Evolutionary conservation across 1,140 invertebrate species (phyloP).

Genomic region (Samia ricini): DNA sequence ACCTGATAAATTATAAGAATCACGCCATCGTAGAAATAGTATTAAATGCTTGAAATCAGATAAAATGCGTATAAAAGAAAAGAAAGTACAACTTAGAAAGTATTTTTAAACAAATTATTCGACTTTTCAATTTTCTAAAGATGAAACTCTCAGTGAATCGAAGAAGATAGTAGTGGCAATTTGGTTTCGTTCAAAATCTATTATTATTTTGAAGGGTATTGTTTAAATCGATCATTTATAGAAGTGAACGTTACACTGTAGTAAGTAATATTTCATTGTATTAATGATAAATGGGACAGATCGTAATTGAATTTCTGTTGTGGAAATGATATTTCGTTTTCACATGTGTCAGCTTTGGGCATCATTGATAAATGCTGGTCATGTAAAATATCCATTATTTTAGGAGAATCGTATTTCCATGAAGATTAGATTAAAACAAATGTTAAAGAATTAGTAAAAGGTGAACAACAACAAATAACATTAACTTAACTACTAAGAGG

Average conservation of each 20-base stretch:
- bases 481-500: too few species aligned
- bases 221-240: not conserved
- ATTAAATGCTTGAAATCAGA: too few species aligned
- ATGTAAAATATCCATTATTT: not conserved
- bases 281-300: not conserved
- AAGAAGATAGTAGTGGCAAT: not conserved
- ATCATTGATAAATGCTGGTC: not conserved
- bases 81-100: too few species aligned
- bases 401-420: not conserved
- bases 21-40: too few species aligned
- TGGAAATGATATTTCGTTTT: not conserved
- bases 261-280: constrained; percentile 1
- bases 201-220: not conserved
- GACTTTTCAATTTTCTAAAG: not conserved
- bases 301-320: not conserved
- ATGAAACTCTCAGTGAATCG: not conserved
- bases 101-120: too few species aligned
- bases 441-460: too few species aligned
- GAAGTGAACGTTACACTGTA: not conserved
- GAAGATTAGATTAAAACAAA: too few species aligned
- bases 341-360: not conserved
- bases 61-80: too few species aligned
- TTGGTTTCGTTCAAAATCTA: not conserved
- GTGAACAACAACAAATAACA: too few species aligned
- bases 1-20: too few species aligned